phyloP scores from a whole-genome alignment of 2,888 invertebrate genomes.

The Tipula confusa region DNA sequence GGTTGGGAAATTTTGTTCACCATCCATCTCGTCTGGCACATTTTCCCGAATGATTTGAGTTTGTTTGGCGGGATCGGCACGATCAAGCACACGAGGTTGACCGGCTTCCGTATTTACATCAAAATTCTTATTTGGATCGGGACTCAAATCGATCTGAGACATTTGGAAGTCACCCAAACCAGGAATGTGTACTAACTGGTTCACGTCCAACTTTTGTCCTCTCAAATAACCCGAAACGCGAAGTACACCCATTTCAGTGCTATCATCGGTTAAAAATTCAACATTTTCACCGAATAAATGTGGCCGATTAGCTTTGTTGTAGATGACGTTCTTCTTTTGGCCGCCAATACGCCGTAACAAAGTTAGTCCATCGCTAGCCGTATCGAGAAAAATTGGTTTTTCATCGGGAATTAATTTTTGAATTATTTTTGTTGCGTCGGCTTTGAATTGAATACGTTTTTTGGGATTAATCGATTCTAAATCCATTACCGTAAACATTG shows the following conservation, averaged over 20 bases:
- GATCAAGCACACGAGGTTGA: conserved; percentile 50
- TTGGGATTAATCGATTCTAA: conserved; percentile 69
- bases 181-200: conserved; percentile 83
- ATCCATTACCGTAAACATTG: conserved; percentile 69
- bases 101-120: conserved; percentile 33
- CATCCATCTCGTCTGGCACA: conserved; percentile 84
- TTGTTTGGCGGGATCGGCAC: conserved; percentile 64
- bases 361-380: conserved; percentile 68
- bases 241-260: conserved; percentile 61
- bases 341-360: conserved; percentile 69
- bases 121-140: conserved; percentile 59
- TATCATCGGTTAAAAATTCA: conserved; percentile 58
- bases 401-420: conserved; percentile 75
- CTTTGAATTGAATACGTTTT: conserved; percentile 57
- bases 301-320: conserved; percentile 74
- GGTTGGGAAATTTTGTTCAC: conserved; percentile 96
- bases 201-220: conserved; percentile 78
- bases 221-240: conserved; percentile 84
- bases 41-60: conserved; percentile 75
- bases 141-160: conserved; percentile 66
- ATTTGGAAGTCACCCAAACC: conserved; percentile 94
- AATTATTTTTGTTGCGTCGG: conserved; percentile 51
- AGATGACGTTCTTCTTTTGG: conserved; percentile 71
- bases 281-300: conserved; percentile 79
- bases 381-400: conserved; percentile 75